These are phyloP conservation scores for Syngnathus acus DNA, from an alignment of 2,797 vertebrate genomes.

Conservation along the genomic window DNA sequence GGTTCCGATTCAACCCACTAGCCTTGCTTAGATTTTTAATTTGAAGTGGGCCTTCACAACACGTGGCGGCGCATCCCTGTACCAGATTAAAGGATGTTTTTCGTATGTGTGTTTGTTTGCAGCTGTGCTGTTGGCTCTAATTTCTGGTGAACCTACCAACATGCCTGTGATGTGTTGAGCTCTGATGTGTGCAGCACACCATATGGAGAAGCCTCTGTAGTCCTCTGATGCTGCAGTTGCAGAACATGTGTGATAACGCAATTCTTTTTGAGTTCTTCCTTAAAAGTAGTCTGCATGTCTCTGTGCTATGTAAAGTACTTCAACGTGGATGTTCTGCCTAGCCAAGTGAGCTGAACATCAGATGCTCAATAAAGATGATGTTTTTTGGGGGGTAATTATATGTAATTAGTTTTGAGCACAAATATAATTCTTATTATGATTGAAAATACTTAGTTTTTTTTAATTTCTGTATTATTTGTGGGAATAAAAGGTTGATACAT, in stretches of 20 bases:
- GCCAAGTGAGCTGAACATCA: not conserved
- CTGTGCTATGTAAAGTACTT: not conserved
- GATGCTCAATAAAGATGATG: not conserved
- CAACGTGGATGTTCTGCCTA: not conserved
- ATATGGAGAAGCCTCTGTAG: constrained; percentile 25
- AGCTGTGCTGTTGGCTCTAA: constrained; percentile 14
- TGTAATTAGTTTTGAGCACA: too few relatives aligned
- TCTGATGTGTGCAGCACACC: constrained; percentile 19
- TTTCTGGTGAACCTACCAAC: constrained; percentile 16
- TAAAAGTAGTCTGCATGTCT: constrained; percentile 4
- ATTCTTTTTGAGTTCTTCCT: constrained; percentile 36
- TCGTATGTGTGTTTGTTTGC: constrained; percentile 7
- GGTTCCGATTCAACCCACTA: too few relatives aligned
- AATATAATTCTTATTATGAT: too few relatives aligned
- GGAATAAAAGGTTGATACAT: too few relatives aligned
- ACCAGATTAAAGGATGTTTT: not conserved
- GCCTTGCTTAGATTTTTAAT: too few relatives aligned
- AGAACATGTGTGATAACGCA: constrained; percentile 45
- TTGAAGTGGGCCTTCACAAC: too few relatives aligned
- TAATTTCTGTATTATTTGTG: too few relatives aligned
- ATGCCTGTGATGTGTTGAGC: constrained; percentile 10
- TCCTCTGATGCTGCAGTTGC: constrained; percentile 27
- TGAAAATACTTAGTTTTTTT: too few relatives aligned
- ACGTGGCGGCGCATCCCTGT: too few relatives aligned
- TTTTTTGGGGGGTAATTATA: too few relatives aligned